phyloP scores from a whole-genome alignment of 92 coral and sea anemone genomes.

The Phenganax stokvisi region DNA sequence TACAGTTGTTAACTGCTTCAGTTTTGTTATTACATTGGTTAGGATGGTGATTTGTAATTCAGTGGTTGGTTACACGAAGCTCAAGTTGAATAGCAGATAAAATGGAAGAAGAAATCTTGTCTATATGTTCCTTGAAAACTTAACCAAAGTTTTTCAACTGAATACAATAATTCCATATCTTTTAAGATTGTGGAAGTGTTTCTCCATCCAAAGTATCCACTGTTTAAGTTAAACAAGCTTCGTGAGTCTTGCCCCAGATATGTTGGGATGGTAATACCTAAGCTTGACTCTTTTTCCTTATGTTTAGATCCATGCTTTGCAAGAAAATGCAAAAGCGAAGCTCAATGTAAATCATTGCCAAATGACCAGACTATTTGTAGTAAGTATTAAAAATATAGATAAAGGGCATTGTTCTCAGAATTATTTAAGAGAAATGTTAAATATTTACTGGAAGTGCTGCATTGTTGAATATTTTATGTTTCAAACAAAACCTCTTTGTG shows the following conservation, averaged over 20 bases:
- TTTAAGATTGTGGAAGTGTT: background rate
- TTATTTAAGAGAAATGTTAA: background rate
- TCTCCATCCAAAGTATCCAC: too few species aligned
- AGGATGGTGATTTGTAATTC: background rate
- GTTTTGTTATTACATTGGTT: background rate
- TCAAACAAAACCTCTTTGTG: background rate
- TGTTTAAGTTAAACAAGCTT: too few species aligned
- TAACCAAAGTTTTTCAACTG: too few species aligned
- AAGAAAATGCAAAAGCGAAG: slow-evolving; percentile 19
- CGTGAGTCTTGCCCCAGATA: too few species aligned
- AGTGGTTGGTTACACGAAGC: too few species aligned
- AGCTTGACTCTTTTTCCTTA: too few species aligned
- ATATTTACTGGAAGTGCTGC: background rate
- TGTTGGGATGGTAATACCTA: background rate
- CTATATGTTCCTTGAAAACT: too few species aligned
- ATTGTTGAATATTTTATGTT: background rate
- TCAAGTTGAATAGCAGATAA: too few species aligned
- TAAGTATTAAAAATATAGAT: background rate
- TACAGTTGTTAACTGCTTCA: background rate
- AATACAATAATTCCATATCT: too few species aligned
- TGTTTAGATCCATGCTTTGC: slow-evolving; percentile 35
- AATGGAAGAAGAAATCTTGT: too few species aligned
- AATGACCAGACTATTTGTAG: slow-evolving; percentile 28
- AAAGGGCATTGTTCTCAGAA: background rate
- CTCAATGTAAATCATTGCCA: slow-evolving; percentile 32